Base-by-base conservation (phyloP, 2,888 invertebrate species). In the Taenaris catops region DNA sequence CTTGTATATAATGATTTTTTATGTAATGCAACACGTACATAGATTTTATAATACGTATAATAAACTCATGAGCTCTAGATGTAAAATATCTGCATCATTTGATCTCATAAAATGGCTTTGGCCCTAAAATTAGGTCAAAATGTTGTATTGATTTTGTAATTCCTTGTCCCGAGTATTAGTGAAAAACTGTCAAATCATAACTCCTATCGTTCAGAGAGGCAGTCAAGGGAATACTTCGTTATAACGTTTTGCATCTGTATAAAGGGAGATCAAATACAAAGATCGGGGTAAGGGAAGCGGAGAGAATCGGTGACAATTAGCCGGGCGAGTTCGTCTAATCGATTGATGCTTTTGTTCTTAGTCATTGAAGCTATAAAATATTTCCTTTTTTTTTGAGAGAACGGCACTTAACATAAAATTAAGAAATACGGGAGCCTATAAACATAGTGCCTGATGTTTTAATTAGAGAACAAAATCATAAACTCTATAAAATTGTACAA, bases 301-400 rank as follows among this genome's bases (percentile, higher is more conserved):
- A 41, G 46, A 46, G 47, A 51, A 47, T 46, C 35, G 48, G 26
- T 16, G 35, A 44, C 48, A 51, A 54, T 50, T 49, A 49, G 46
- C 43, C 35, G 21, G 32, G 38, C 25, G 44, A 41, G 36, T 41
- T 19, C 31, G 33, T 26, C 43, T 34, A 46, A 48, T 49, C 49
- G 46, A 51, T 49, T 25, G 23, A 11, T 19, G 31, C 51, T 42
- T 50, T 49, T 49, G 44, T 48, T 42, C 36, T 20, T 12, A 32
- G 19, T 35, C 41, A 47, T 43, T 47, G 42, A 26, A 25, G 14
- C 14, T 14, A 14, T 14, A 14, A 3, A 14, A 18, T 25, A 32
- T 18, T 25, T 25, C 17, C 11, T 2, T 32, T 16, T 32, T 24
- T 10, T 11, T 2, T n/a, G n/a, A n/a, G n/a, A n/a, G n/a, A n/a